phyloP scores from a whole-genome alignment of 2,113 vertebrate species.

The Cettia cetti region DNA sequence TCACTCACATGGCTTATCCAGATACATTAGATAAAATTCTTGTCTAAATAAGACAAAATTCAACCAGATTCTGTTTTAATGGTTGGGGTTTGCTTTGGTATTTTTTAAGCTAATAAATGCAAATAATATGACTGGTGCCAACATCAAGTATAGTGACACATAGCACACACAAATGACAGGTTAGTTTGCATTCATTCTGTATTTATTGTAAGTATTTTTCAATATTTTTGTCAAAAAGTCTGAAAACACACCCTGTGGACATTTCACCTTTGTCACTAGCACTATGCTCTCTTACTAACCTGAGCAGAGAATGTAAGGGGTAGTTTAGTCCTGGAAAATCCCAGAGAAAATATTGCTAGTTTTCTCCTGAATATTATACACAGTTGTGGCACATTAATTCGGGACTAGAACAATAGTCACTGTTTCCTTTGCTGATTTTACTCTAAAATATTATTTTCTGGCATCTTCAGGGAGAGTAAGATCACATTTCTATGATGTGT shows the following conservation, averaged over 20 bases:
- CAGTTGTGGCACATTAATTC: not conserved
- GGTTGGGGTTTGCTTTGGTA: not conserved
- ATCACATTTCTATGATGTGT: not conserved
- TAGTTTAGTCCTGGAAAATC: not conserved
- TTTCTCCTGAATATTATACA: not conserved
- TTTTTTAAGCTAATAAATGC: not conserved
- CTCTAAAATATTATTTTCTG: not conserved
- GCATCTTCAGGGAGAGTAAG: not conserved
- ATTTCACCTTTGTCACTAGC: not conserved
- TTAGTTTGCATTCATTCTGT: not conserved
- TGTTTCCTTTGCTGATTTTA: not conserved
- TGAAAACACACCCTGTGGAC: not conserved
- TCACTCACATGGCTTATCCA: not conserved
- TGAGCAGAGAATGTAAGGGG: not conserved
- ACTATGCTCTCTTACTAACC: not conserved
- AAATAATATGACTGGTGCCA: not conserved
- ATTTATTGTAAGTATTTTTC: not conserved
- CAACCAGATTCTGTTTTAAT: not conserved
- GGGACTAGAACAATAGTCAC: not conserved
- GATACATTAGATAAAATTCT: not conserved
- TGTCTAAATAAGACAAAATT: not conserved
- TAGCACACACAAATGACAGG: not conserved
- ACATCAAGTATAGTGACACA: not conserved
- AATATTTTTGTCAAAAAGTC: not conserved
- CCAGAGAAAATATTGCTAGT: not conserved